phyloP scores from a whole-genome alignment of 2,113 vertebrate genomes.

The Leptocoma aspasia region DNA sequence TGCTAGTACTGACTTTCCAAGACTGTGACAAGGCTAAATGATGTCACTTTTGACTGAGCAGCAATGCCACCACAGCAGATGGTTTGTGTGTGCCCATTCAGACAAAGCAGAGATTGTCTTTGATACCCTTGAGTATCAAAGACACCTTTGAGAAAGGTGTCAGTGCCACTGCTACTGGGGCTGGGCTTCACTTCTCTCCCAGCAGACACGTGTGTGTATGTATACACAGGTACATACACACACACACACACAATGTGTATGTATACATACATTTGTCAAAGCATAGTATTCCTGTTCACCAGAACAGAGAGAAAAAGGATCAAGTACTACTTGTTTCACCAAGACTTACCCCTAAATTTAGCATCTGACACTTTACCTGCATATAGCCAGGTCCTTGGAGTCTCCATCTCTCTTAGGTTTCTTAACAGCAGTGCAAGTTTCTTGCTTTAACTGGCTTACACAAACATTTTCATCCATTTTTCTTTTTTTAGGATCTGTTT shows the following conservation, averaged over 20 bases:
- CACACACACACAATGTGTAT: not conserved
- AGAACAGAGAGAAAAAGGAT: not conserved
- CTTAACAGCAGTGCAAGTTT: slow-evolving; percentile 82
- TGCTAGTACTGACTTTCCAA: not conserved
- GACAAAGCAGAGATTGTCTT: accelerated
- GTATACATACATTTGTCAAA: not conserved
- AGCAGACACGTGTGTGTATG: not conserved
- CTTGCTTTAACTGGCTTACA: slow-evolving; percentile 77
- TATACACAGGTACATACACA: too few relatives aligned
- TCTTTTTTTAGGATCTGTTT: slow-evolving; percentile 86
- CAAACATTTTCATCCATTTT: slow-evolving; percentile 85
- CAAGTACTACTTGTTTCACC: not conserved
- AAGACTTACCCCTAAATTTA: not conserved
- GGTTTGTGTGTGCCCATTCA: not conserved
- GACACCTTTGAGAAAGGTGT: not conserved
- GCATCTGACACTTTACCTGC: slow-evolving; percentile 75
- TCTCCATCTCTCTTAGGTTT: slow-evolving; percentile 90
- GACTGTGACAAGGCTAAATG: not conserved
- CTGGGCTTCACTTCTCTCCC: not conserved
- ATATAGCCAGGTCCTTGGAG: slow-evolving; percentile 82
- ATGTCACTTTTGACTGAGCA: not conserved
- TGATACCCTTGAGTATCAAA: too few relatives aligned
- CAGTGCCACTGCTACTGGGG: not conserved
- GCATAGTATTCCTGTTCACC: not conserved
- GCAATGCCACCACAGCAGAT: not conserved